A percentile compares a stretch with the other conserved stretches of the same genome.
Conservation (phyloP, 2,888 invertebrate genomes). For the Phortica okadai region DNA sequence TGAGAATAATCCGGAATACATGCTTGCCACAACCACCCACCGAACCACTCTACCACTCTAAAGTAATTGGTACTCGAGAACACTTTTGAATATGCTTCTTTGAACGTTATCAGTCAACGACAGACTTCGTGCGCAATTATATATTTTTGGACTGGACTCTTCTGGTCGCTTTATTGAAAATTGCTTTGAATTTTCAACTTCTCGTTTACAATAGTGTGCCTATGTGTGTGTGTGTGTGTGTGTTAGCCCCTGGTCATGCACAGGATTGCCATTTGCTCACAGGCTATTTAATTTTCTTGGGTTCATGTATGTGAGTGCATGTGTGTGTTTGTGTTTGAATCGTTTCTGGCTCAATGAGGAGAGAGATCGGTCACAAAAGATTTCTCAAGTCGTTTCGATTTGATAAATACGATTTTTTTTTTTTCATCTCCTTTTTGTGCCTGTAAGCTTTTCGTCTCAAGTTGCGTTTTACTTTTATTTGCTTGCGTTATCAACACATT, state of each 20-base stretch:
- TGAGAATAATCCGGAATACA: neutral
- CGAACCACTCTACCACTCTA: constrained; percentile 27
- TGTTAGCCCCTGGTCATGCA: constrained; percentile 11
- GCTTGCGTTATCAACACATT: constrained; percentile 53
- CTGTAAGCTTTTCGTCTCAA: neutral
- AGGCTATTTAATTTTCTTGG: constrained; percentile 47
- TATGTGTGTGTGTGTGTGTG: neutral
- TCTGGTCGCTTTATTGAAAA: constrained; percentile 33
- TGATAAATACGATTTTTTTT: constrained; percentile 61
- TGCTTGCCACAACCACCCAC: constrained; percentile 52
- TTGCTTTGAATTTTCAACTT: constrained; percentile 49
- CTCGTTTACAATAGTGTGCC: too few relatives aligned
- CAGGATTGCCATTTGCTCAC: constrained; percentile 29
- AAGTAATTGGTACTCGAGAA: constrained; percentile 61
- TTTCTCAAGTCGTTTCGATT: constrained; percentile 50
- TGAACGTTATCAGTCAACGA: constrained; percentile 66
- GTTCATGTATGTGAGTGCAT: neutral
- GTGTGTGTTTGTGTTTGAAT: constrained; percentile 49
- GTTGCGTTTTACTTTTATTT: constrained; percentile 29
- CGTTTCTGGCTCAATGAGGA: constrained; percentile 43
- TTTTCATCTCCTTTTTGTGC: constrained; percentile 29
- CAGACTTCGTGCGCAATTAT: constrained; percentile 49
- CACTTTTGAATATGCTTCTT: constrained; percentile 40
- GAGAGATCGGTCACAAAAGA: constrained; percentile 62
- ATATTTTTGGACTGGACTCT: constrained; percentile 4